Conservation (phyloP, 1,140 invertebrate species). For the Drosophila baimaii region DNA sequence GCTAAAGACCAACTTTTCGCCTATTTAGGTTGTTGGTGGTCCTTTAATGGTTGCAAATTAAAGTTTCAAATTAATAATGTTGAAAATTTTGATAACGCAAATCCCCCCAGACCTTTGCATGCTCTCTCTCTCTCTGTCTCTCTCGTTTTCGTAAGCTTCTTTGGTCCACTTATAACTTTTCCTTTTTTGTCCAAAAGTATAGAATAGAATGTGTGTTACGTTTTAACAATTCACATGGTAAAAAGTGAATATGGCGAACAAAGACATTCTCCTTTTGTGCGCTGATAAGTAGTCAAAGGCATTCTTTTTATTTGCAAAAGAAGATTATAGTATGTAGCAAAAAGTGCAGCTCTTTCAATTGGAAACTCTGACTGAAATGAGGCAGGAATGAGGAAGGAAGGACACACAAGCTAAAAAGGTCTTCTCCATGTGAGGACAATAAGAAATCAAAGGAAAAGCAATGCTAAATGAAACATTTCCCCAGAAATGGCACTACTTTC, state of each 20-base stretch:
- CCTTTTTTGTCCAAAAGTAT: background rate
- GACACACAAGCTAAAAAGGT: background rate
- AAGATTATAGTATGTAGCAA: slow-evolving; percentile 10
- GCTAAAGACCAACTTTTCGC: slow-evolving; percentile 29
- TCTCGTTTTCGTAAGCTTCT: too few species aligned
- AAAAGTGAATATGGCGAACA: background rate
- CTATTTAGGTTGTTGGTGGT: slow-evolving; percentile 11
- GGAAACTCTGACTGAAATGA: background rate
- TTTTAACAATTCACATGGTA: background rate
- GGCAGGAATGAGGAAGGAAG: background rate
- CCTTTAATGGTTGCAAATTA: slow-evolving; percentile 24
- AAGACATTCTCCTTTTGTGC: slow-evolving; percentile 1
- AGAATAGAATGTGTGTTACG: too few species aligned
- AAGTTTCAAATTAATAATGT: slow-evolving; percentile 27
- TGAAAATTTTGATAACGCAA: background rate
- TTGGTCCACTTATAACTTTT: background rate
- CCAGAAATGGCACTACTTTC: slow-evolving; percentile 1
- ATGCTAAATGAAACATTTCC: slow-evolving; percentile 14
- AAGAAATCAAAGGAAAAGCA: background rate
- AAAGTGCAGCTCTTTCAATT: slow-evolving; percentile 21
- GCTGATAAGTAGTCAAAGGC: slow-evolving; percentile 21
- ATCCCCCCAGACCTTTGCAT: background rate
- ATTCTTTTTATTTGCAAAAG: slow-evolving; percentile 11
- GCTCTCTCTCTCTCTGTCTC: background rate
- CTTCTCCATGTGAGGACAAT: background rate